Evolutionary conservation across 2,113 vertebrate genomes (phyloP).

Genomic region (Podiceps cristatus): DNA sequence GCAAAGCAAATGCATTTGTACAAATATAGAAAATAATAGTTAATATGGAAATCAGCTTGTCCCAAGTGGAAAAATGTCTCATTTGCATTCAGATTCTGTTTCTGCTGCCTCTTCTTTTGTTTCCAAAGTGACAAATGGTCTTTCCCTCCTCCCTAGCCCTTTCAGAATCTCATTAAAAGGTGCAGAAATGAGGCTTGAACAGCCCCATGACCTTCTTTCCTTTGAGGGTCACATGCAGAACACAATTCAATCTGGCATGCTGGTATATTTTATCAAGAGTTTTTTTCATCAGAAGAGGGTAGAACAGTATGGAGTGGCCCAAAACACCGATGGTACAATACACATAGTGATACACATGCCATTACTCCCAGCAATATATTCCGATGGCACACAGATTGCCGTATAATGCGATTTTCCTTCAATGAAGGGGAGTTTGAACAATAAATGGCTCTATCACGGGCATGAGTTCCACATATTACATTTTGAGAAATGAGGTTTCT

Average conservation of each 20-base stretch:
- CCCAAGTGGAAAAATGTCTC: slow-evolving; percentile 42
- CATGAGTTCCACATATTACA: background rate
- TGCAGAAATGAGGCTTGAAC: slow-evolving; percentile 41
- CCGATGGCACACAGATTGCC: background rate
- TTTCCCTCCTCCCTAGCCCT: slow-evolving; percentile 2
- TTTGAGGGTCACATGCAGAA: slow-evolving; percentile 36
- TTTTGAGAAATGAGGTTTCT: slow-evolving; percentile 44
- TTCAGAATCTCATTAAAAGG: slow-evolving; percentile 64
- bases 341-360: background rate
- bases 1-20: background rate
- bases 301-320: background rate
- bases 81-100: slow-evolving; percentile 65
- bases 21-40: slow-evolving; percentile 28
- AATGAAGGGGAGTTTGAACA: slow-evolving; percentile 5
- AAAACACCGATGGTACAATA: background rate
- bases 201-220: background rate
- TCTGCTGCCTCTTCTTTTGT: slow-evolving; percentile 59
- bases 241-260: slow-evolving; percentile 47
- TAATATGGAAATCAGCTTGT: slow-evolving; percentile 53
- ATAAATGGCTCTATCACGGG: slow-evolving; percentile 3
- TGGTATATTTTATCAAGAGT: slow-evolving; percentile 20
- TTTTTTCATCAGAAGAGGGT: background rate
- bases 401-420: background rate
- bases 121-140: slow-evolving; percentile 67
- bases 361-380: slow-evolving; percentile 10